phyloP scores from a whole-genome alignment of 2,797 vertebrate species.

The Peromyscus nudipes region DNA sequence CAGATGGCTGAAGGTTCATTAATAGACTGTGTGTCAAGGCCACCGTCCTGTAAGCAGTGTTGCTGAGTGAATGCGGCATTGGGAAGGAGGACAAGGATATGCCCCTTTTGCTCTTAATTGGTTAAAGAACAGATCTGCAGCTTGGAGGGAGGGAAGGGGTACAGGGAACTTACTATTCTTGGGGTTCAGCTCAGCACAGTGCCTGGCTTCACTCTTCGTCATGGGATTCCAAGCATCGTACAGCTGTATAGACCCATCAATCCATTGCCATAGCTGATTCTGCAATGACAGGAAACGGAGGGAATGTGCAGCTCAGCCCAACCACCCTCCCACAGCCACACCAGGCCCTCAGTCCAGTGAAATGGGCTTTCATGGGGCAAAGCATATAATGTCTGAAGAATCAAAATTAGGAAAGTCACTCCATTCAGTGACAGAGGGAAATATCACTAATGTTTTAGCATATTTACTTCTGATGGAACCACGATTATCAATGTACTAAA shows the following conservation, averaged over 20 bases:
- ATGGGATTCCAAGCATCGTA: neutral
- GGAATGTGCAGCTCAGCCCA: rapidly evolving
- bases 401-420: neutral
- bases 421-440: neutral
- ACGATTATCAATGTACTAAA: neutral
- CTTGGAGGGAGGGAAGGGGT: too few species aligned
- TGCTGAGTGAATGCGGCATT: rapidly evolving
- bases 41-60: neutral
- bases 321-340: neutral
- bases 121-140: neutral
- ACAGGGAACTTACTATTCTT: neutral
- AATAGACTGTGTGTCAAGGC: neutral
- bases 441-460: neutral
- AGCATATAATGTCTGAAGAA: neutral
- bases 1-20: neutral
- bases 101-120: neutral
- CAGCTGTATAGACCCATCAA: slow-evolving; percentile 9
- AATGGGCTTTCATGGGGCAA: neutral
- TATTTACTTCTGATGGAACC: neutral
- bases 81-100: rapidly evolving
- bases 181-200: slow-evolving; percentile 9
- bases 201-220: rapidly evolving
- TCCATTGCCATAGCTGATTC: slow-evolving; percentile 85
- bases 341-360: rapidly evolving
- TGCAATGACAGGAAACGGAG: slow-evolving; percentile 12